These are phyloP conservation scores for Bactericera cockerelli DNA, from an alignment of 1,140 invertebrate genomes.

Conservation along the genomic window DNA sequence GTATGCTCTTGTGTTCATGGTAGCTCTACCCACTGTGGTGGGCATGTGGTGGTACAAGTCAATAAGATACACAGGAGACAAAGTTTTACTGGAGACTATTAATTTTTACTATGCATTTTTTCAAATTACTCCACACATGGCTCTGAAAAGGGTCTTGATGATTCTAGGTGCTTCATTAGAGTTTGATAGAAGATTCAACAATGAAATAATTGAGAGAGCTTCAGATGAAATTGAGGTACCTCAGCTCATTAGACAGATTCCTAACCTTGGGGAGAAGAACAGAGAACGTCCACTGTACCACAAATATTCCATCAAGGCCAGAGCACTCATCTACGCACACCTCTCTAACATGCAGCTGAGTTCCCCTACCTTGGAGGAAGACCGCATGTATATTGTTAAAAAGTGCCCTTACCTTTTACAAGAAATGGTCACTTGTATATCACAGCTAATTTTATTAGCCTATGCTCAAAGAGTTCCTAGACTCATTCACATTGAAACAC, in stretches of 20 bases:
- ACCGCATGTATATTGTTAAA: conserved; percentile 73
- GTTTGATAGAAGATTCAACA: conserved; percentile 87
- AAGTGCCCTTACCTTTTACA: conserved; percentile 93
- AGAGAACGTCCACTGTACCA: conserved; percentile 84
- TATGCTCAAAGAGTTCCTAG: conserved; percentile 69
- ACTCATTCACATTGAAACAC: conserved; percentile 80
- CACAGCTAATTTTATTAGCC: conserved; percentile 81
- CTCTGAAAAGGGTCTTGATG: conserved; percentile 88
- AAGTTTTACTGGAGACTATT: conserved; percentile 82
- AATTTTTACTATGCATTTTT: conserved; percentile 93
- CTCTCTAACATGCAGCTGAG: conserved; percentile 67
- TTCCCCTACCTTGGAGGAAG: conserved; percentile 63
- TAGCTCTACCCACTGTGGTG: conserved; percentile 81
- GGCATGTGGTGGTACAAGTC: conserved; percentile 99
- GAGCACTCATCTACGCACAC: conserved; percentile 88
- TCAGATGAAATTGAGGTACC: conserved; percentile 93
- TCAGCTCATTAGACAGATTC: conserved; percentile 76
- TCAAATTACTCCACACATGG: conserved; percentile 87
- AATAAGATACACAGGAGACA: conserved; percentile 89
- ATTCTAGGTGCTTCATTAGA: conserved; percentile 90
- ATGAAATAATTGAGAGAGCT: conserved; percentile 81
- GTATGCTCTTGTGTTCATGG: conserved; percentile 95
- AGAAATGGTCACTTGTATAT: conserved; percentile 92
- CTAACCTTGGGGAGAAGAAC: conserved; percentile 83
- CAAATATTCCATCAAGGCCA: conserved; percentile 91